Conservation (phyloP, 1,140 invertebrate species). For the Cryptotermes secundus region DNA sequence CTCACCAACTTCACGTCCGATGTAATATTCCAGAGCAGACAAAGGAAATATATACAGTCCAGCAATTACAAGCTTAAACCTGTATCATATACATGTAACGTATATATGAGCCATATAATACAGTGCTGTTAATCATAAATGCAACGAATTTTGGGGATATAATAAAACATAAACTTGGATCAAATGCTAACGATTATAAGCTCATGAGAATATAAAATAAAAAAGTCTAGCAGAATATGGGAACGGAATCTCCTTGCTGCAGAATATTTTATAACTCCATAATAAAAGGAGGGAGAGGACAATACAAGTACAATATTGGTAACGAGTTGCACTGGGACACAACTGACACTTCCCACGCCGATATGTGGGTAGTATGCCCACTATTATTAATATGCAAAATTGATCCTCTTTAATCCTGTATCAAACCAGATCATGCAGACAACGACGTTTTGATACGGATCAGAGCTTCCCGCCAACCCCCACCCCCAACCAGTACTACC, state of each 20-base stretch:
- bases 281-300: too few species aligned
- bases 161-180: neutral
- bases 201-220: neutral
- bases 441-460: conserved; percentile 11
- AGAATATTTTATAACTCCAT: too few species aligned
- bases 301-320: too few species aligned
- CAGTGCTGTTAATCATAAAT: too few species aligned
- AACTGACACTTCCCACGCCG: too few species aligned
- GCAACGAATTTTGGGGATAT: neutral
- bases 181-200: neutral
- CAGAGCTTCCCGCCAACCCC: neutral
- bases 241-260: neutral
- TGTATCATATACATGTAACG: too few species aligned
- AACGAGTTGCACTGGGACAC: too few species aligned
- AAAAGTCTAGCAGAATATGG: neutral
- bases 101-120: too few species aligned
- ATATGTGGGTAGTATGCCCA: neutral
- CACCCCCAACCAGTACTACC: neutral
- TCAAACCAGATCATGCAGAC: neutral
- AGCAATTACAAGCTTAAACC: too few species aligned
- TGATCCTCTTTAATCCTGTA: neutral
- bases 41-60: too few species aligned
- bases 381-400: conserved; percentile 15
- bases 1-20: too few species aligned
- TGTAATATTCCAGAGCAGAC: too few species aligned